phyloP scores from a whole-genome alignment of 1,140 invertebrate species.

The Diorhabda carinulata region DNA sequence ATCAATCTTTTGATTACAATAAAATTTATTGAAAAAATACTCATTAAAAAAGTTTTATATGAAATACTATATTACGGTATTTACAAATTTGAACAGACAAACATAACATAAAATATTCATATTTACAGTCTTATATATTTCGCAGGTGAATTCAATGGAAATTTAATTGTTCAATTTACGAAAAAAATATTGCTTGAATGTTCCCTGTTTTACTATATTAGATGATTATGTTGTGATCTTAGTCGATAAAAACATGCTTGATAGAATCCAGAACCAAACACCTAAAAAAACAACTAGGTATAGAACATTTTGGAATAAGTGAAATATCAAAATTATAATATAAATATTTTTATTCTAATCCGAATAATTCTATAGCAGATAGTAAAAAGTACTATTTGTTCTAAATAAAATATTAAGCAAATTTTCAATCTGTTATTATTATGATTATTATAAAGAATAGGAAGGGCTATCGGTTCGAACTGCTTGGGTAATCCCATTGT shows the following conservation, averaged over 20 bases:
- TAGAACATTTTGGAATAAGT: too few relatives aligned
- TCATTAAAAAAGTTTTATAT: neutral
- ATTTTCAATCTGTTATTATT: too few relatives aligned
- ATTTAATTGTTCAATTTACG: conserved; percentile 4
- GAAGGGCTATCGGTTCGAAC: too few relatives aligned
- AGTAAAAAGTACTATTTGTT: too few relatives aligned
- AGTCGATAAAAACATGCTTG: neutral
- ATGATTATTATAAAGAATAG: too few relatives aligned
- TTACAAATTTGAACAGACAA: conserved; percentile 5
- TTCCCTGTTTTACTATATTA: neutral
- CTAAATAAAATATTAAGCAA: too few relatives aligned
- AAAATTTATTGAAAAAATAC: too few relatives aligned
- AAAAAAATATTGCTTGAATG: neutral
- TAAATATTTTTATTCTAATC: too few relatives aligned
- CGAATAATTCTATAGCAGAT: too few relatives aligned
- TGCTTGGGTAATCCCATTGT: too few relatives aligned
- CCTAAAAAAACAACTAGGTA: neutral
- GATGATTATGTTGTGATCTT: neutral
- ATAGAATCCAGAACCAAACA: neutral
- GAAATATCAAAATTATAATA: too few relatives aligned
- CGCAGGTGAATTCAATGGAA: neutral
- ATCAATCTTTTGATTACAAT: too few relatives aligned
- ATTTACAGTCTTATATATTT: neutral
- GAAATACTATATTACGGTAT: conserved; percentile 5
- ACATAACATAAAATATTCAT: conserved; percentile 1